Base-by-base conservation (phyloP, 2,113 vertebrate species). In the Pedetes capensis region DNA sequence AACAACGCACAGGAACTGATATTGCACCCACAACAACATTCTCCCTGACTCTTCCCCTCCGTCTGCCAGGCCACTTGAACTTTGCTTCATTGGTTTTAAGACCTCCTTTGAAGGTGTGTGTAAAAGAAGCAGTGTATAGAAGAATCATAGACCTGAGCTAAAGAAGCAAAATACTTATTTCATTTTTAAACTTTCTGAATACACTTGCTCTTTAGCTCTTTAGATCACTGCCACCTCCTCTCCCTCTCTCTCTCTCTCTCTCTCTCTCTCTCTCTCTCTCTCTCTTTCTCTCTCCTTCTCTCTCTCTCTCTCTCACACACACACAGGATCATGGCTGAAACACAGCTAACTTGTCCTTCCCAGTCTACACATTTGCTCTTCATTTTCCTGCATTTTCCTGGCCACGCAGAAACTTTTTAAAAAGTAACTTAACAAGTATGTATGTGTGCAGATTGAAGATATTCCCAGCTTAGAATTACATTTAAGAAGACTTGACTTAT, bases 391-490 rank as follows among this genome's bases (percentile, higher is more conserved):
- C 61, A 51, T 55, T 87, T 81, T 49, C 39, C 47, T 68, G 34
- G 25, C 55, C 51, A 5, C 12, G 3, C 23, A 78, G 61, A 94
- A 83, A 64, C 42, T 84, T 86, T 83, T 71, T 78, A 87, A 66
- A 32, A 83, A 93, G 69, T 80, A 78, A 79, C 20, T 49, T 57
- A 47, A 61, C 42, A 34, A 53, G 51, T n/a, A 84, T 88, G 81
- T 72, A 75, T 95, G 66, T 49, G 76, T 23, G 8, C 2, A 89
- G 55, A 89, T 5, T 42, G 78, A 71, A 91, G 83, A 83, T 86
- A 57, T 91, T 97, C 75, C 93, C 96, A 88, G 79, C 71, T 89
- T 96, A 83, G 74, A 90, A 74, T 81, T 78, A 74, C 68, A 93
- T 79, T 94, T 74, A 83, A 87, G 55, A 95, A 78, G 63, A 86